Evolutionary conservation across 2,888 invertebrate genomes (phyloP).

Genomic region (Cephus pulcher): DNA sequence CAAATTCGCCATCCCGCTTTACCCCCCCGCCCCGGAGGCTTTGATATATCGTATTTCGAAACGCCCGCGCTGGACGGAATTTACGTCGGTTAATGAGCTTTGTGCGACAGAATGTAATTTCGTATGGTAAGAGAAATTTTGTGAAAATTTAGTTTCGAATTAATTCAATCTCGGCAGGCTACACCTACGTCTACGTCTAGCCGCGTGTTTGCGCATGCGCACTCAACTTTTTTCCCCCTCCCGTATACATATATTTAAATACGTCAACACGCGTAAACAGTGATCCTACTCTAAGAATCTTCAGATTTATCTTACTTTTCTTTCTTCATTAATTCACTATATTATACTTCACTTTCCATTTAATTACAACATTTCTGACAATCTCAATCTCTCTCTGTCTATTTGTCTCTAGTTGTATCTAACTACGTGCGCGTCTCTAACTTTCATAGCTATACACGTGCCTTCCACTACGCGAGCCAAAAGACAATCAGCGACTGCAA

Average conservation of each 20-base stretch:
- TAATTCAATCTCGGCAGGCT: slow-evolving; percentile 7
- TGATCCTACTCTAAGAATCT: too few species aligned
- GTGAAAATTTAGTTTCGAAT: slow-evolving; percentile 17
- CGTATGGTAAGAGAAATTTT: slow-evolving; percentile 5
- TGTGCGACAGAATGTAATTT: slow-evolving; percentile 10
- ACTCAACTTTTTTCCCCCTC: background rate
- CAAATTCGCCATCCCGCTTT: slow-evolving; percentile 8
- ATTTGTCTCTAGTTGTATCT: background rate
- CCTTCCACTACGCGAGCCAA: background rate
- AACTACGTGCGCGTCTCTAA: background rate
- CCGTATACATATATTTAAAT: background rate
- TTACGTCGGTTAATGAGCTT: slow-evolving; percentile 18
- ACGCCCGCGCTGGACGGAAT: slow-evolving; percentile 1
- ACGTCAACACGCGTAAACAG: background rate
- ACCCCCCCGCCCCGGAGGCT: background rate
- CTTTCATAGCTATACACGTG: background rate
- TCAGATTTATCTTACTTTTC: too few species aligned
- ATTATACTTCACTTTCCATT: background rate
- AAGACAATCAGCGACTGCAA: slow-evolving; percentile 11
- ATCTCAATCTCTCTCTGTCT: background rate
- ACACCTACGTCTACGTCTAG: background rate
- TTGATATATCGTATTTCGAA: slow-evolving; percentile 20
- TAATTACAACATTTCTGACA: background rate
- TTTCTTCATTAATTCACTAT: background rate
- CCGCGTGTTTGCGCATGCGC: background rate